Conservation (phyloP, 2,888 invertebrate species). For the Plagodis pulveraria region DNA sequence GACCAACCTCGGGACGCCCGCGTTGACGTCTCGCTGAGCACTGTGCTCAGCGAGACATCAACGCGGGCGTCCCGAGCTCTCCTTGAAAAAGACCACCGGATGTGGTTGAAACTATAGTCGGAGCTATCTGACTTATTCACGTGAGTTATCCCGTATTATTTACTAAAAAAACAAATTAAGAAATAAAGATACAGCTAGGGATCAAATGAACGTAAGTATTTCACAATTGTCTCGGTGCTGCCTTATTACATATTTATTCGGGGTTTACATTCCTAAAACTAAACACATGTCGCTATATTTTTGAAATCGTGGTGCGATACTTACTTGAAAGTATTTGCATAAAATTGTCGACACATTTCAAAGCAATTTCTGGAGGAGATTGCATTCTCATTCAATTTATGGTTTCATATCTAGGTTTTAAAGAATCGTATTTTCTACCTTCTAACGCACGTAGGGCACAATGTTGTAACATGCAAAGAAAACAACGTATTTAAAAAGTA, state of each 20-base stretch:
- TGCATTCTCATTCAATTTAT: constrained; percentile 16
- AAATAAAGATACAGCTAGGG: too few species aligned
- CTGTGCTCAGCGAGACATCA: too few species aligned
- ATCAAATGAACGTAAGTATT: background rate
- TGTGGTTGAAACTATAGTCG: too few species aligned
- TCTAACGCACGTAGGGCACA: background rate
- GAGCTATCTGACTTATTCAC: too few species aligned
- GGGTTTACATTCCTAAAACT: background rate
- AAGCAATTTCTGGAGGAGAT: constrained; percentile 16
- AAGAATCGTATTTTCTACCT: background rate
- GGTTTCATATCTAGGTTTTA: constrained; percentile 6
- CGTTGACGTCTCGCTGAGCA: too few species aligned
- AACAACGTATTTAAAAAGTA: too few species aligned
- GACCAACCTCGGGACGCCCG: too few species aligned
- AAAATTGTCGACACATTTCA: constrained; percentile 17
- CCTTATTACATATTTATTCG: background rate
- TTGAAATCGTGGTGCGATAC: background rate
- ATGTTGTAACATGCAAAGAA: background rate
- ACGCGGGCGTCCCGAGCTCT: too few species aligned
- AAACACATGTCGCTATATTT: background rate
- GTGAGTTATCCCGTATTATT: too few species aligned
- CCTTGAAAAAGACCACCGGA: too few species aligned
- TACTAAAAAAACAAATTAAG: too few species aligned
- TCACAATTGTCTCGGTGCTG: background rate
- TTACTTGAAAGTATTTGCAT: constrained; percentile 10